Percentiles rank a stretch among this genome's conserved stretches.
Evolutionary conservation across 2,888 invertebrate species (phyloP).

Genomic region (Lasioglossum morio): DNA sequence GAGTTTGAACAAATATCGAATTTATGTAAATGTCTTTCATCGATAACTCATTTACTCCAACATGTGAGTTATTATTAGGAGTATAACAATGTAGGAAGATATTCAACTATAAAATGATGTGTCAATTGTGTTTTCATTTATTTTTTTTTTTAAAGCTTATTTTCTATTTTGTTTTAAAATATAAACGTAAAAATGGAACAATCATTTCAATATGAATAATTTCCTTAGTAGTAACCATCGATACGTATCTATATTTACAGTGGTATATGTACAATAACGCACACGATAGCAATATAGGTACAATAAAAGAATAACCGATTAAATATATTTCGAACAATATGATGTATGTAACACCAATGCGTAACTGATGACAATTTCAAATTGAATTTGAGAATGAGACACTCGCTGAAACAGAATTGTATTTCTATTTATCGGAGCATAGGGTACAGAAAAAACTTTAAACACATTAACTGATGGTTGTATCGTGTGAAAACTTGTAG

Average conservation of each 20-base stretch:
- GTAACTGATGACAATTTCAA: conserved; percentile 25
- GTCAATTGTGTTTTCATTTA: conserved; percentile 43
- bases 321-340: conserved; percentile 27
- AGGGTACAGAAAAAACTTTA: neutral
- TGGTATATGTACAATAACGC: conserved; percentile 53
- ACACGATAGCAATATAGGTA: conserved; percentile 41
- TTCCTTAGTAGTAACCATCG: conserved; percentile 59
- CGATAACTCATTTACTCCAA: neutral
- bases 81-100: conserved; percentile 4
- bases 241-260: conserved; percentile 64
- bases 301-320: conserved; percentile 44
- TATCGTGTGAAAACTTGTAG: conserved; percentile 3
- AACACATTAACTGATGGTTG: conserved; percentile 4
- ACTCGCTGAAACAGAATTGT: conserved; percentile 1
- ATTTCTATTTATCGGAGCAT: conserved; percentile 12
- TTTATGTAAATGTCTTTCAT: neutral
- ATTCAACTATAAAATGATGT: conserved; percentile 19
- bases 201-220: conserved; percentile 65
- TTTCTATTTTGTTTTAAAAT: conserved; percentile 63
- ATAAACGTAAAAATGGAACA: conserved; percentile 73
- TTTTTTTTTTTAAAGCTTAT: conserved; percentile 56
- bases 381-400: conserved; percentile 17
- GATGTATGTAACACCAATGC: conserved; percentile 17
- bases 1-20: neutral
- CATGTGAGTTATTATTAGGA: neutral